phyloP scores from a whole-genome alignment of 1,140 invertebrate genomes.

The Archivesica marissinica region DNA sequence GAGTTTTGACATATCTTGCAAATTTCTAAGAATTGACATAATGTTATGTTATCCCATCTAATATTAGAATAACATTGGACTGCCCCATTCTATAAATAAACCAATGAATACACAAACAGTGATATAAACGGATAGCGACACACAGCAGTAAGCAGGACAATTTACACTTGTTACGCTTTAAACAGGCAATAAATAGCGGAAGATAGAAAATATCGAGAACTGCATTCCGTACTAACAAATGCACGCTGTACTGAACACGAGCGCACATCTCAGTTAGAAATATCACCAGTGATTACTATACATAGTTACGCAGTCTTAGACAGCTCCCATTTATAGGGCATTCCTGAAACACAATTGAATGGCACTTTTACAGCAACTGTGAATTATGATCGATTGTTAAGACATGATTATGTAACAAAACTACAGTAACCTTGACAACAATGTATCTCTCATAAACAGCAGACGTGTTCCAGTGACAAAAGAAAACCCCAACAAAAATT shows the following conservation, averaged over 20 bases:
- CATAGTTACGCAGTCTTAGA: slow-evolving; percentile 56
- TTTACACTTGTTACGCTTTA: slow-evolving; percentile 56
- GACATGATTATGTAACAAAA: slow-evolving; percentile 23
- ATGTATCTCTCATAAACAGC: not conserved
- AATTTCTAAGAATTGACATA: not conserved
- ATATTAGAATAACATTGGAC: not conserved
- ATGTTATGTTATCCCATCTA: not conserved
- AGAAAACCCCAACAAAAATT: not conserved
- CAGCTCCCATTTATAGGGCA: slow-evolving; percentile 47
- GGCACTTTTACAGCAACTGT: slow-evolving; percentile 52
- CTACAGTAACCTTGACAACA: not conserved
- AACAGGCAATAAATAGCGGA: slow-evolving; percentile 50
- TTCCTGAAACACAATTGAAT: slow-evolving; percentile 54
- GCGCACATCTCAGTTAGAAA: slow-evolving; percentile 54
- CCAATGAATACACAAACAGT: slow-evolving; percentile 61
- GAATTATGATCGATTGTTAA: slow-evolving; percentile 15
- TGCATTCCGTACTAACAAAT: slow-evolving; percentile 59
- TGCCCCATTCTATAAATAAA: slow-evolving; percentile 56
- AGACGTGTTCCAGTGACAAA: not conserved
- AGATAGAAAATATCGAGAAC: slow-evolving; percentile 58
- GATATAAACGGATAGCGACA: slow-evolving; percentile 60
- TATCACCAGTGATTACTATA: slow-evolving; percentile 62
- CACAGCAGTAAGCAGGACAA: slow-evolving; percentile 58
- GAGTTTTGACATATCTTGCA: not conserved
- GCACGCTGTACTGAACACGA: slow-evolving; percentile 33